Conservation (phyloP, 2,888 invertebrate species). For the Phortica magna region DNA sequence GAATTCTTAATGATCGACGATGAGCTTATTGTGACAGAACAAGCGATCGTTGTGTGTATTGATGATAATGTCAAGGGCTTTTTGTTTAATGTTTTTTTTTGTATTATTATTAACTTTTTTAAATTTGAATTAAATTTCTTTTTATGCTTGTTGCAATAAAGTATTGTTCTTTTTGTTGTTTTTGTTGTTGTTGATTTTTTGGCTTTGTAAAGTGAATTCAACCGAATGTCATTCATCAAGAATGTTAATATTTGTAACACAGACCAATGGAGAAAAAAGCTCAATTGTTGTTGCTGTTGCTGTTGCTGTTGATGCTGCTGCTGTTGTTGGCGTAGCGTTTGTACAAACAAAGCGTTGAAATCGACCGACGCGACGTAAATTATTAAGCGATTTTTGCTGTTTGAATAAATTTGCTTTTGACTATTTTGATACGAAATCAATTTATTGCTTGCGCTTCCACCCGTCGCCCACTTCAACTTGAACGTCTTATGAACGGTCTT, state of each 20-base stretch:
- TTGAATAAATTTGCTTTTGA: conserved; percentile 33
- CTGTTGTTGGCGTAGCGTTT: conserved; percentile 12
- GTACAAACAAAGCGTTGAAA: not conserved
- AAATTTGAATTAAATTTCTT: conserved; percentile 42
- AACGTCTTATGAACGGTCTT: conserved; percentile 58
- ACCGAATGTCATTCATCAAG: conserved; percentile 78
- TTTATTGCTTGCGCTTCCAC: not conserved
- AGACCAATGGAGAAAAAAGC: conserved; percentile 56
- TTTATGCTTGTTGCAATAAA: conserved; percentile 35
- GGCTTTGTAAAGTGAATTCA: conserved; percentile 67
- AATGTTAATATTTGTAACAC: conserved; percentile 73
- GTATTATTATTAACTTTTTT: conserved; percentile 27
- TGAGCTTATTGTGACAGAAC: conserved; percentile 6
- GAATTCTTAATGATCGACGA: conserved; percentile 33
- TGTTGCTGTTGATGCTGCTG: conserved; percentile 41
- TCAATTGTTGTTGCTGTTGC: conserved; percentile 39
- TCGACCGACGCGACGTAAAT: not conserved
- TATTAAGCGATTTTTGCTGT: conserved; percentile 42
- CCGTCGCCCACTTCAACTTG: conserved; percentile 58
- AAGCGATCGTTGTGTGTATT: conserved; percentile 43
- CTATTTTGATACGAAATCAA: not conserved
- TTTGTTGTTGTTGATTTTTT: conserved; percentile 50
- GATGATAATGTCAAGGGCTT: conserved; percentile 45
- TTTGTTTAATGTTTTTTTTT: not conserved
- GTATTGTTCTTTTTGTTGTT: conserved; percentile 44